Conservation (phyloP, 2,113 vertebrate species). For the Rhinolophus ferrumequinum region DNA sequence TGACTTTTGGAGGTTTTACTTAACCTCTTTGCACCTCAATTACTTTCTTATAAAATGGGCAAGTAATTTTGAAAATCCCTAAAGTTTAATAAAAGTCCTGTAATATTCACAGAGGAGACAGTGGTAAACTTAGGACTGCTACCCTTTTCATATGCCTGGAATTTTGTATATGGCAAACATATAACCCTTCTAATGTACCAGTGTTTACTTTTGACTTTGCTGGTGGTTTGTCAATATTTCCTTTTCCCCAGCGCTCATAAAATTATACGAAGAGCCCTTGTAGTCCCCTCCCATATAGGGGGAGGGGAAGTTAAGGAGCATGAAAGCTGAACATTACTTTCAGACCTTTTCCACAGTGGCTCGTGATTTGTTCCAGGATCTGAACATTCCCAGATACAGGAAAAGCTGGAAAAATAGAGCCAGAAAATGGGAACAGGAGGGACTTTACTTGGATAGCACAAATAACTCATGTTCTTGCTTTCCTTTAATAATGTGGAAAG, state of each 20-base stretch:
- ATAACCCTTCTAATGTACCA: background rate
- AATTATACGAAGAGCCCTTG: background rate
- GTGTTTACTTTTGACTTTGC: background rate
- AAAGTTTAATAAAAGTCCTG: background rate
- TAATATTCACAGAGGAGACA: background rate
- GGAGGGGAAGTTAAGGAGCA: background rate
- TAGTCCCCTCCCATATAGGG: background rate
- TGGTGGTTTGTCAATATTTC: background rate
- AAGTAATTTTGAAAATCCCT: background rate
- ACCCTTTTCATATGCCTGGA: background rate
- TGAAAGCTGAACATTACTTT: background rate
- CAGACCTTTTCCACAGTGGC: background rate
- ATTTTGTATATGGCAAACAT: background rate
- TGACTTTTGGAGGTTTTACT: background rate
- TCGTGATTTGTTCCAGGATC: background rate
- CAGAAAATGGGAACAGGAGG: background rate
- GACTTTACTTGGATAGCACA: background rate
- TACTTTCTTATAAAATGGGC: background rate
- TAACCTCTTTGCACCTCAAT: background rate
- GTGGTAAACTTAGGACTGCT: background rate
- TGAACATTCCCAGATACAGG: background rate
- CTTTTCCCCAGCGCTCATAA: background rate
- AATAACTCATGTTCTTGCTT: background rate
- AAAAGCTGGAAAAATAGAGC: background rate
- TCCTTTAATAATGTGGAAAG: background rate